These are phyloP conservation scores for Drosophila kuntzei DNA, from an alignment of 2,888 invertebrate species.

Conservation along the genomic window DNA sequence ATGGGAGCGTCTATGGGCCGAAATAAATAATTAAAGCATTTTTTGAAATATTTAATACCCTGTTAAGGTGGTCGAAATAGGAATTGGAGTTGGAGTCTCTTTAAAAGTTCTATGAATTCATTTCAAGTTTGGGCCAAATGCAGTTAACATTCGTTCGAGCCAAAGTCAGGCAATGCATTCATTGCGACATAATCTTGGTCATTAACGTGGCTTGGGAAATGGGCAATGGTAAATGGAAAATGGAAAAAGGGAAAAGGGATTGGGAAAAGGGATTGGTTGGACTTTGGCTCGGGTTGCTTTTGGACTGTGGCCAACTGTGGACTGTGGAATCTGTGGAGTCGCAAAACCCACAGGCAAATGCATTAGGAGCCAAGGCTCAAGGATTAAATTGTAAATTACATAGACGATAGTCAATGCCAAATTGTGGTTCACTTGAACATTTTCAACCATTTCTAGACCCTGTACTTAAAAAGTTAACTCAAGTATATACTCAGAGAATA, in stretches of 20 bases:
- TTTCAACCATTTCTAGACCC: constrained; percentile 45
- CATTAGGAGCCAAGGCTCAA: constrained; percentile 78
- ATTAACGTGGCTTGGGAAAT: constrained; percentile 61
- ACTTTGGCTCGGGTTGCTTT: constrained; percentile 47
- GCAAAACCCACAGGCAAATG: constrained; percentile 51
- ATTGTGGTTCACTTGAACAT: constrained; percentile 37
- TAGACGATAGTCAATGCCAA: constrained; percentile 71
- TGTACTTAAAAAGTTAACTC: not conserved
- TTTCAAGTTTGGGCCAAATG: constrained; percentile 48
- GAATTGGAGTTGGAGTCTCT: constrained; percentile 6
- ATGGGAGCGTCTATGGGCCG: constrained; percentile 87
- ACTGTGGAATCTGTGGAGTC: constrained; percentile 22
- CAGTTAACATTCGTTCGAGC: constrained; percentile 45
- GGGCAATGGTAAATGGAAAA: constrained; percentile 3
- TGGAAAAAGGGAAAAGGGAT: constrained; percentile 12
- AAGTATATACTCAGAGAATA: too few relatives aligned
- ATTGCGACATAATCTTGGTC: constrained; percentile 80
- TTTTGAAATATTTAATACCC: constrained; percentile 66
- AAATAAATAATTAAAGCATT: constrained; percentile 69
- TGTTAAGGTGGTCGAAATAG: constrained; percentile 31
- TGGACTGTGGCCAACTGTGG: constrained; percentile 62
- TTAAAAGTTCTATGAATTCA: constrained; percentile 71
- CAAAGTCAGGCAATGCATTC: constrained; percentile 75
- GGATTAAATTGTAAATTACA: constrained; percentile 81
- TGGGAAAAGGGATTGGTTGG: not conserved